Conservation (phyloP, 1,140 invertebrate species). For the Phymastichus coffea region DNA sequence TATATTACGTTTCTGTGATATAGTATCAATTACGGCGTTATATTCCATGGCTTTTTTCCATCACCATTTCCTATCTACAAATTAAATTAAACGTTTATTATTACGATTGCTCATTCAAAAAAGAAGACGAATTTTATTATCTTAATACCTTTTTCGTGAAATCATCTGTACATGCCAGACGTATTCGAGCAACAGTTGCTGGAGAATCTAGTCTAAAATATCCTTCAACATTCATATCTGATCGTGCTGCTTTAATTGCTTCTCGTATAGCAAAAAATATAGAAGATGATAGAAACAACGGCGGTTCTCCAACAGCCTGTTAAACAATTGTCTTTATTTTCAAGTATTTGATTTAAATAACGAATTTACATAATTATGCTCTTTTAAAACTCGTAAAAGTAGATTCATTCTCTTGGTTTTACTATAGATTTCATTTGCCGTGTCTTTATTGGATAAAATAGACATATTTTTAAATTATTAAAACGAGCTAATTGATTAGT, state of each 20-base stretch:
- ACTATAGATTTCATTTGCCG: no score
- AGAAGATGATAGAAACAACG: slow-evolving; percentile 81
- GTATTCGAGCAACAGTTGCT: slow-evolving; percentile 81
- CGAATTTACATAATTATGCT: slow-evolving; percentile 9
- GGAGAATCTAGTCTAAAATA: slow-evolving; percentile 78
- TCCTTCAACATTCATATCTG: slow-evolving; percentile 63
- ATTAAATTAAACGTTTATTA: slow-evolving; percentile 6
- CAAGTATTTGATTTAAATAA: no score
- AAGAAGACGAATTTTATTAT: no score
- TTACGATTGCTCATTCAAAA: neutral
- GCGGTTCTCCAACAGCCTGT: slow-evolving; percentile 91
- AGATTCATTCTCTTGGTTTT: no score
- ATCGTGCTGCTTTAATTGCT: slow-evolving; percentile 76
- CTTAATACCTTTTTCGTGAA: slow-evolving; percentile 71
- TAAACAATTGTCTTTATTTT: no score
- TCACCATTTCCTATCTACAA: slow-evolving; percentile 30
- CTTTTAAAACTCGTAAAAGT: neutral
- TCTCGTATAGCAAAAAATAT: slow-evolving; percentile 88
- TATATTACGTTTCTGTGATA: no score
- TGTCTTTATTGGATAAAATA: no score
- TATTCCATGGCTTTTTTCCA: slow-evolving; percentile 36
- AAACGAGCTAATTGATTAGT: no score
- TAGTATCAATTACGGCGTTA: slow-evolving; percentile 27
- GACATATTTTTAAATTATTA: no score
- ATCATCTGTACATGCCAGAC: slow-evolving; percentile 84